A percentile compares a stretch with the other conserved stretches of the same genome.
These are phyloP conservation scores for Oxytorus armatus DNA, from an alignment of 2,888 invertebrate species.

Conservation along the genomic window DNA sequence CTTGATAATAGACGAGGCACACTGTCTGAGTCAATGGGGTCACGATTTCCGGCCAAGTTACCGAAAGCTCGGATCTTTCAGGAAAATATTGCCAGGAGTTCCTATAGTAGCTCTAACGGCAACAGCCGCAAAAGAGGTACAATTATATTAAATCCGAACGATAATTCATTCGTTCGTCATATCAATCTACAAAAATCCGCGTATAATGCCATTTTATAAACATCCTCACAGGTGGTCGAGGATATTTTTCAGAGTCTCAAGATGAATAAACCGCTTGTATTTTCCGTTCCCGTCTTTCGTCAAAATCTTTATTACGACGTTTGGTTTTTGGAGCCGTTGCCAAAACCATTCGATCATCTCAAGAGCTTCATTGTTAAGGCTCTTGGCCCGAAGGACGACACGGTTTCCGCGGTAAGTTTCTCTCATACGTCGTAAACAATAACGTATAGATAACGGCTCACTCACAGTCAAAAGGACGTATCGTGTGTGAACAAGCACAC, in stretches of 20 bases:
- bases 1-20: constrained; percentile 98
- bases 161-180: not conserved
- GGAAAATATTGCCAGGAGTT: constrained; percentile 86
- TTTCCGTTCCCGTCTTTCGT: constrained; percentile 95
- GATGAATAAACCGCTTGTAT: constrained; percentile 89
- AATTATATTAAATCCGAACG: not conserved
- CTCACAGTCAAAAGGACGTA: not conserved
- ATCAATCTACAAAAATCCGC: not conserved
- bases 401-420: constrained; percentile 70
- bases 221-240: constrained; percentile 88
- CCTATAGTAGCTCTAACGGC: constrained; percentile 98
- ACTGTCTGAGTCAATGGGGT: constrained; percentile 99
- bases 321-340: constrained; percentile 92
- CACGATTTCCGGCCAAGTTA: constrained; percentile 99
- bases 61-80: constrained; percentile 92
- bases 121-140: constrained; percentile 91
- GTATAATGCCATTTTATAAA: not conserved
- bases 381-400: constrained; percentile 86
- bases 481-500: not conserved
- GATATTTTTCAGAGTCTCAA: constrained; percentile 92
- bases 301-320: constrained; percentile 98
- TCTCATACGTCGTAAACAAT: constrained; percentile 1
- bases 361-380: constrained; percentile 90
- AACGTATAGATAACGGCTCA: not conserved
- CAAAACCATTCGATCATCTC: constrained; percentile 93